phyloP scores from a whole-genome alignment of 2,113 vertebrate species.

The Neodon shergylaensis region DNA sequence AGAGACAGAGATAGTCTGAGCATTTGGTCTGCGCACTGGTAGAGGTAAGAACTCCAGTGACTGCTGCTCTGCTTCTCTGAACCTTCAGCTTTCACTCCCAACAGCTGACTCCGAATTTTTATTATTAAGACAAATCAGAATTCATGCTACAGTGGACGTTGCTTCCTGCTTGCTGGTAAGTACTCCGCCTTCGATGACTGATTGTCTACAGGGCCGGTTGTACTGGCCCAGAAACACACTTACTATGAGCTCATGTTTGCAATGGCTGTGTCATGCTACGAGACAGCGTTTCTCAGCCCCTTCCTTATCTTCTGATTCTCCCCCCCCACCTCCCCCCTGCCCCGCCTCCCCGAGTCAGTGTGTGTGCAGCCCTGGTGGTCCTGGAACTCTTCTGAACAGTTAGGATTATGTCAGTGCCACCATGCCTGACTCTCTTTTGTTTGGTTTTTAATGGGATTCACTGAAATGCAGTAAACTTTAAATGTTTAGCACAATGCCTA shows the following conservation, averaged over 20 bases:
- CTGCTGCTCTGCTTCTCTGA: no score
- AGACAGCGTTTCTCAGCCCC: background rate
- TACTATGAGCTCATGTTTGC: background rate
- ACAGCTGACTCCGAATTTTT: no score
- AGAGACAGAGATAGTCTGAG: no score
- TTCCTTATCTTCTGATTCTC: background rate
- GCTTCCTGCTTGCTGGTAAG: background rate
- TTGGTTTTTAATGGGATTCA: background rate
- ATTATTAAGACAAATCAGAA: no score
- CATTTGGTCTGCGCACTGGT: no score
- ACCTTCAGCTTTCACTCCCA: no score
- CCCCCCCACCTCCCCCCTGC: accelerated
- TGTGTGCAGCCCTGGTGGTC: background rate
- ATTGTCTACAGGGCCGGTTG: no score
- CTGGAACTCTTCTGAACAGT: background rate
- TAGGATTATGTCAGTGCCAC: background rate
- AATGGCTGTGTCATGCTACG: background rate
- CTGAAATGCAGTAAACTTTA: background rate
- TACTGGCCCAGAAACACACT: background rate
- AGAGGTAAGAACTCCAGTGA: no score
- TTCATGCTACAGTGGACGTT: background rate
- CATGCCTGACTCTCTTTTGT: background rate
- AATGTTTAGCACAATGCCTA: background rate
- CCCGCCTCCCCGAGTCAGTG: background rate
- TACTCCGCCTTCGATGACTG: slow-evolving; percentile 25